Evolutionary conservation across 2,797 vertebrate genomes (phyloP).

Genomic region (Macropodus opercularis): DNA sequence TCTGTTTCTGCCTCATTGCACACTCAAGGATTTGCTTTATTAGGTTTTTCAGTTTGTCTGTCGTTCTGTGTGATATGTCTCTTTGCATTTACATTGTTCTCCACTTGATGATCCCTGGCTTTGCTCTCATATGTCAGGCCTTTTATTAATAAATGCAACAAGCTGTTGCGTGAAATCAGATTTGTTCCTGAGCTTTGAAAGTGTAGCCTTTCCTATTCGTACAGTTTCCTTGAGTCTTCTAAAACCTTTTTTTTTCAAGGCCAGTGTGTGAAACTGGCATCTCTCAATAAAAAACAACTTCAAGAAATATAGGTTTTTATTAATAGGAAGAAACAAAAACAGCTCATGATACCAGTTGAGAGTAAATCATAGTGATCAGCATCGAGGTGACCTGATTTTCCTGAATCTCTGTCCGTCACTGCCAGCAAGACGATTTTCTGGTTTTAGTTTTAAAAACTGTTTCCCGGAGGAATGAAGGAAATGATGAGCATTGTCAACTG

Average conservation of each 20-base stretch:
- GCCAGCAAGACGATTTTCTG: constrained; percentile 30
- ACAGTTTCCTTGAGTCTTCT: background rate
- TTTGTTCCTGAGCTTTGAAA: background rate
- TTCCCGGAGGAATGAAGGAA: constrained; percentile 32
- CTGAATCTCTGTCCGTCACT: constrained; percentile 29
- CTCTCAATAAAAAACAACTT: constrained; percentile 30
- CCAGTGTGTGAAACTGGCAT: too few species aligned
- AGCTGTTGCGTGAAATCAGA: constrained; percentile 8
- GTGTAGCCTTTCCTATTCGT: background rate
- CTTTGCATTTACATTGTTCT: background rate
- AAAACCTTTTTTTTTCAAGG: background rate
- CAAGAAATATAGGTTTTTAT: constrained; percentile 64
- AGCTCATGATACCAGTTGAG: constrained; percentile 52
- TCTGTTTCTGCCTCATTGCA: constrained; percentile 15
- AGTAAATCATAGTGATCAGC: constrained; percentile 51
- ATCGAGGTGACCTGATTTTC: constrained; percentile 27
- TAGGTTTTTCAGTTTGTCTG: background rate
- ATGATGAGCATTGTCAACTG: constrained; percentile 5
- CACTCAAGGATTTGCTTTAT: constrained; percentile 22
- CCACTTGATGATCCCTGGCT: background rate
- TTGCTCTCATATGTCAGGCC: background rate
- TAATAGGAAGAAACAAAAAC: constrained; percentile 61
- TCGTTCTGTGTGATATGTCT: background rate
- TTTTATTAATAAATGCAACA: background rate
- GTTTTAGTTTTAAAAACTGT: constrained; percentile 22